Conservation (phyloP, 2,888 invertebrate genomes). For the Artemia sinica region DNA sequence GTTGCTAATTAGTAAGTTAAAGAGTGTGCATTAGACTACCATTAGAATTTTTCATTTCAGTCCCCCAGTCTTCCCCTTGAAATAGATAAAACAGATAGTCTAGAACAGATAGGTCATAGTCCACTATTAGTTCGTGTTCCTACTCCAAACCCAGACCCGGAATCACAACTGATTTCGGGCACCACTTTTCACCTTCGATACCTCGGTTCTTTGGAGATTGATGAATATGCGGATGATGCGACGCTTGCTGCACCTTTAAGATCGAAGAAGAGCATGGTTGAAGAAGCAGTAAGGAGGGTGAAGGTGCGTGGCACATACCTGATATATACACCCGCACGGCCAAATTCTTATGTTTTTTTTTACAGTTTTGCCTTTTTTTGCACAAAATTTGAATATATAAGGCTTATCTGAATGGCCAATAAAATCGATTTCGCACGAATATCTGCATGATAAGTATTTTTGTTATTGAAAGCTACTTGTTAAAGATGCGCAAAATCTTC, state of each 20-base stretch:
- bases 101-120: slow-evolving; percentile 10
- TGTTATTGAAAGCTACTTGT: too few relatives aligned
- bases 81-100: slow-evolving; percentile 10
- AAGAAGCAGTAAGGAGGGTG: slow-evolving; percentile 67
- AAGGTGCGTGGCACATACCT: slow-evolving; percentile 44
- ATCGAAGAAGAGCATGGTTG: slow-evolving; percentile 72
- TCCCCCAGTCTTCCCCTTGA: not conserved
- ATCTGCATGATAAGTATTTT: too few relatives aligned
- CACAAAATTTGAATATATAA: not conserved
- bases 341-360: not conserved
- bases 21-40: too few relatives aligned
- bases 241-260: slow-evolving; percentile 45
- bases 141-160: slow-evolving; percentile 7
- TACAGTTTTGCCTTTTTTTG: not conserved
- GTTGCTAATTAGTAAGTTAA: too few relatives aligned
- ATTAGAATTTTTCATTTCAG: not conserved
- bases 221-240: slow-evolving; percentile 37
- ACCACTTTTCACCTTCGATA: slow-evolving; percentile 50
- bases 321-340: slow-evolving; percentile 19
- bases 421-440: too few relatives aligned
- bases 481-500: too few relatives aligned
- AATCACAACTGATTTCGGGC: slow-evolving; percentile 19
- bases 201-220: slow-evolving; percentile 68
- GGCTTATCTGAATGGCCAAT: not conserved
- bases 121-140: slow-evolving; percentile 6